Percentiles rank a stretch among this genome's conserved stretches.
Evolutionary conservation across 2,797 vertebrate species (phyloP).

Genomic region (Accipiter minullus): DNA sequence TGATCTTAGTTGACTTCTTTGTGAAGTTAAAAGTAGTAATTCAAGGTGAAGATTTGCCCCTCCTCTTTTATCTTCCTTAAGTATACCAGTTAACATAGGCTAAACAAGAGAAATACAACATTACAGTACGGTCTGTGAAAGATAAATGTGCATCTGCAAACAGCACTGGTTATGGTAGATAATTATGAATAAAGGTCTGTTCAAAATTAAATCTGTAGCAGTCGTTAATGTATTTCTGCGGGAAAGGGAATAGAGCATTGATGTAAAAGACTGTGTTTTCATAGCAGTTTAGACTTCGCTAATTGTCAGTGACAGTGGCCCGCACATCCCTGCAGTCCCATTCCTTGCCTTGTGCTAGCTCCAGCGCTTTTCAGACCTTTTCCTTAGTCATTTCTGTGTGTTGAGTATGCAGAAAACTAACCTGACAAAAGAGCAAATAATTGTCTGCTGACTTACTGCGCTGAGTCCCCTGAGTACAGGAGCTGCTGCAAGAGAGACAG

Average conservation of each 20-base stretch:
- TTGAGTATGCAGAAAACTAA: neutral
- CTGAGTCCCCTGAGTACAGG: neutral
- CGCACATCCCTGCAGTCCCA: neutral
- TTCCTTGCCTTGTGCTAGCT: neutral
- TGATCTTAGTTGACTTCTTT: neutral
- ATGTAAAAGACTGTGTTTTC: neutral
- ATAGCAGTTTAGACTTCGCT: neutral
- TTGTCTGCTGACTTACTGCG: neutral
- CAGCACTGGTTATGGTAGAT: neutral
- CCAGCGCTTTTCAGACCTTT: neutral
- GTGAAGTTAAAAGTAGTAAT: neutral
- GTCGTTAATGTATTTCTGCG: neutral
- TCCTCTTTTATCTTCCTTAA: neutral
- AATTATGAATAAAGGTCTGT: neutral
- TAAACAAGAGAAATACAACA: neutral
- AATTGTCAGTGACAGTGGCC: neutral
- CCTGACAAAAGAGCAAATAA: neutral
- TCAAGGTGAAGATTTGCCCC: neutral
- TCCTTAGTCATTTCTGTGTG: neutral
- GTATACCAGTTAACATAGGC: neutral
- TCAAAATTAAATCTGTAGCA: neutral
- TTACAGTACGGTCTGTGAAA: neutral
- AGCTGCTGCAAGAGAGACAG: neutral
- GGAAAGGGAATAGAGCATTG: neutral
- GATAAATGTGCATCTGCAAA: neutral